Base-by-base conservation (phyloP, 2,113 vertebrate species). In the Camelus bactrianus region DNA sequence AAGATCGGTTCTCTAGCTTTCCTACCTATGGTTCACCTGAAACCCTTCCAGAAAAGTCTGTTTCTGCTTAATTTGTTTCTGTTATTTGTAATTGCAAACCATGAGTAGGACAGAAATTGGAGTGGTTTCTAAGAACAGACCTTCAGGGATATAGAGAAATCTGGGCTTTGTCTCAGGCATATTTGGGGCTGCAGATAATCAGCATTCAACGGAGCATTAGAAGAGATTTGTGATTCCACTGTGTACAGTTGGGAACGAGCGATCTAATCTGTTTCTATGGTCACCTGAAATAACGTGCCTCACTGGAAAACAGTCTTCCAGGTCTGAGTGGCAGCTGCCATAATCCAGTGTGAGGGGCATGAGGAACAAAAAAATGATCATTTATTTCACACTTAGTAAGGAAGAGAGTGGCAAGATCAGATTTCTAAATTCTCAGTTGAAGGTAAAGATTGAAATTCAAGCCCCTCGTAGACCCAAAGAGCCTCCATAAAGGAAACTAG, bases 31-130 rank as follows among this genome's bases (percentile, higher is more conserved):
- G 60, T 24, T 86, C 46, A 82, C 42, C 35, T 83, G 89, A 73
- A 91, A 92, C 9, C 0, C 22, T 82, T 96, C 73, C 64, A n/a
- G 38, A n/a, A 91, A 96, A 76, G 20, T 56, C 14, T 5, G 69
- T 75, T 72, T 35, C 58, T 62, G 28, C n/a, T 91, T 82, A 89
- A 76, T 79, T 89, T 91, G 3, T 69, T 93, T 73, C 32, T 89
- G 12, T 73, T 96, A 77, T 92, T 96, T 94, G 35, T 73, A 85
- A 81, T 19, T 89, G 6, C 6, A 89, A 62, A 85, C 0, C 12
- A 62, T 38, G 42, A 80, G 30, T 38, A 52, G 6, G 17, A 14
- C 35, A 54, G 35, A 73, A 75, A 87, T 67, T 58, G 58, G 26
- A 82, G 22, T 79, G 10, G 6, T 30, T 92, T 95, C 35, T 60